These are phyloP conservation scores for Alaudala cheleensis DNA, from an alignment of 2,113 vertebrate genomes.

Conservation along the genomic window DNA sequence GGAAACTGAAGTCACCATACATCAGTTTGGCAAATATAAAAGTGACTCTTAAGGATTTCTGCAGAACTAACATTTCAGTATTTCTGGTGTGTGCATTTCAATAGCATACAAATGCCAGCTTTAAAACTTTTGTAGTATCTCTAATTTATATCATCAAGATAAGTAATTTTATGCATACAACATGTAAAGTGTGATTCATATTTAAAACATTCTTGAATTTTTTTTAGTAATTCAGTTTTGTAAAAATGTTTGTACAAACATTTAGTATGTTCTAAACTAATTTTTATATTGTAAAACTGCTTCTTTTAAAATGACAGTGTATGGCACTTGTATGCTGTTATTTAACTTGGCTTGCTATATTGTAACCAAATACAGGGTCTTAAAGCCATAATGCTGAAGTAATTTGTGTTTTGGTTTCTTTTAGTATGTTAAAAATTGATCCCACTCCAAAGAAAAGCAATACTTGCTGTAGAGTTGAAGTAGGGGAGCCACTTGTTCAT, in stretches of 20 bases:
- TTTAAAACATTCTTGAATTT: slow-evolving; percentile 7
- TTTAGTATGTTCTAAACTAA: slow-evolving; percentile 49
- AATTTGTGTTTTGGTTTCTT: background rate
- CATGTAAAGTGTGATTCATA: slow-evolving; percentile 32
- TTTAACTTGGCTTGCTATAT: slow-evolving; percentile 37
- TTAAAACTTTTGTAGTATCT: slow-evolving; percentile 1
- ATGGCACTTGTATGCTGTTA: background rate
- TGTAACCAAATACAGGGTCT: slow-evolving; percentile 37
- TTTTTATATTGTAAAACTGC: slow-evolving; percentile 43
- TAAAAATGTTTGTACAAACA: slow-evolving; percentile 57
- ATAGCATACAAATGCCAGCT: background rate
- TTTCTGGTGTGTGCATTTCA: background rate
- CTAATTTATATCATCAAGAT: slow-evolving; percentile 41
- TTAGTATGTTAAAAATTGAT: background rate
- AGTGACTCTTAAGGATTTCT: background rate
- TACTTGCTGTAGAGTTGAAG: background rate
- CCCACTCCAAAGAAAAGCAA: slow-evolving; percentile 9
- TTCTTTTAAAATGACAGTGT: background rate
- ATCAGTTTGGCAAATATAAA: slow-evolving; percentile 9
- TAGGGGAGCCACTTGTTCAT: background rate
- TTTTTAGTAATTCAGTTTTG: slow-evolving; percentile 53
- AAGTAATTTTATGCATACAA: slow-evolving; percentile 1
- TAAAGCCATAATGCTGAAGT: slow-evolving; percentile 41
- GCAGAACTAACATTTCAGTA: background rate
- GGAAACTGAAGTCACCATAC: background rate